Base-by-base conservation (phyloP, 2,113 vertebrate genomes). In the Tupaia chinensis region DNA sequence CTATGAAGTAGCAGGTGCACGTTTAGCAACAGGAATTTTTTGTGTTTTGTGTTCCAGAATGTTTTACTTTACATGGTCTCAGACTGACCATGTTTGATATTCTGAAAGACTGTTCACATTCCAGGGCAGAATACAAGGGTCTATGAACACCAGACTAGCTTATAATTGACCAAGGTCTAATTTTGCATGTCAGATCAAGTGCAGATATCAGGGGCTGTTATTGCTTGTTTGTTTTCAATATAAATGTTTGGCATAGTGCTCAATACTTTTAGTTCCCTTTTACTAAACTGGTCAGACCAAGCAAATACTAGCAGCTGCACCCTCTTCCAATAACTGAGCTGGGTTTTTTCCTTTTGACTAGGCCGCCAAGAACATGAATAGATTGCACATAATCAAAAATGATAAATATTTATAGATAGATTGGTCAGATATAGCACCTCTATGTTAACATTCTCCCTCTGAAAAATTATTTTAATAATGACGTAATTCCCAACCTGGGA, bases 41-140 rank as follows among this genome's bases (percentile, higher is more conserved):
- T 9, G 17, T 9, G 53, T 12, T 29, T 74, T 20, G 3, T 19
- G 7, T 60, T 9, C 5, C 27, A 25, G 29, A 65, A 69, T 12
- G 25, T 12, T 34, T 83, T 12, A 53, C 11, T 17, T 22, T 44
- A 8, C 58, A 63, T 25, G 22, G 53, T 58, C 56, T 73, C 22
- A 22, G 77, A 20, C 19, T 19, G 53, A 53, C 4, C 13, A 58
- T 17, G 12, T 17, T 44, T 22, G n/a, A 25, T 23, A 56, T 29
- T 78, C 27, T 54, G n/a, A 53, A 20, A 58, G 19, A 32, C 0
- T 0, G 1, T 20, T 34, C 19, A 29, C 1, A 4, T 53, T 16
- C 16, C 27, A 58, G 5, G 29, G 80, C 15, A 32, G 68, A 60
- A 63, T 34, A 8, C 1, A 20, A 34, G 15, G 13, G 9, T 85